Base-by-base conservation (phyloP, 2,113 vertebrate genomes). In the Lasiurus borealis region DNA sequence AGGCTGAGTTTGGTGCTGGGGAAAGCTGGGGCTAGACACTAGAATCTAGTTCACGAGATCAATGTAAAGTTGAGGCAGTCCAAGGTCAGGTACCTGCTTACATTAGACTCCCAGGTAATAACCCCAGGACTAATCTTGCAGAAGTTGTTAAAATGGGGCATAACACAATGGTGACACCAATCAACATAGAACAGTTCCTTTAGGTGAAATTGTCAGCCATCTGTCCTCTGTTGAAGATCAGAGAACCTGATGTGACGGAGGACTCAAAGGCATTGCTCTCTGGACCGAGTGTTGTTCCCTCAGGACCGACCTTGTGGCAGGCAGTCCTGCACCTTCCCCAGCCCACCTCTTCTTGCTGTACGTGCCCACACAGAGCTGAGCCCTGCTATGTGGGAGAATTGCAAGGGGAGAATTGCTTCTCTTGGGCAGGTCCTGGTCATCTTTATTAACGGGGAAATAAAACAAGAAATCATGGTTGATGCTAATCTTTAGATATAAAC, bases 381-480 rank as follows among this genome's bases (percentile, higher is more conserved):
- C 25, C 9, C 2, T 8, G 40, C 48, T 64, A 21, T 57, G 31
- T 50, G 44, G 36, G 27, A 69, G 7, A 73, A 89, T 13, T 27
- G 15, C 5, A 46, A 86, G 77, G 19, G 52, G 50, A 85, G 8
- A 91, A 29, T 1, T 62, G 14, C 59, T 88, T 68, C 11, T 46
- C 27, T 62, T 27, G 52, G 66, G 6, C 19, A 44, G 57, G 36
- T 12, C 64, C 12, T 13, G 18, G 8, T 46, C 40, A 29, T 66
- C 68, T 84, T 91, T 66, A 88, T 76, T 54, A 91, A 68, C 83
- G 69, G 64, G 72, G 29, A 89, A 93, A 44, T 80, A 64, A 91
- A 87, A 52, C 6, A 54, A 80, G 46, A 21, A 94, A 25, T 15
- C 57, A 68, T n/a, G 16, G 19, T 66, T 73, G 25, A 44, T 40